Conservation (phyloP, 35 echinoderm and acorn worm genomes). For the Antedon bifida region DNA sequence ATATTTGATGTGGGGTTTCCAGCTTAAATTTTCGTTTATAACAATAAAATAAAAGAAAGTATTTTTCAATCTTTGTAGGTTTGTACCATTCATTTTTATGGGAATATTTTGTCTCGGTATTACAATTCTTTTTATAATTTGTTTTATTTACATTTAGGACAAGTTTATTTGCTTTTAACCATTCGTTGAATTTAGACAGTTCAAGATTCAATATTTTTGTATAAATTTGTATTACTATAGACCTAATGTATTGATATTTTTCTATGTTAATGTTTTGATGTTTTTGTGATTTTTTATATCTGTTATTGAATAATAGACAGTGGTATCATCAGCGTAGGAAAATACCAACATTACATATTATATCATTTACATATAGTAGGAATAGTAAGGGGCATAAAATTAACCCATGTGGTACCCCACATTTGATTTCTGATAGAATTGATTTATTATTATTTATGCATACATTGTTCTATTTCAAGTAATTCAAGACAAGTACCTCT, state of each 20-base stretch:
- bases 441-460: too few species aligned
- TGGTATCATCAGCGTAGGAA: not conserved
- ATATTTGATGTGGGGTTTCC: too few species aligned
- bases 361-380: not conserved
- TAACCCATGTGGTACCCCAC: not conserved
- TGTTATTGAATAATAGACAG: not conserved
- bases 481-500: too few species aligned
- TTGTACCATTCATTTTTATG: too few species aligned
- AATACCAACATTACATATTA: not conserved
- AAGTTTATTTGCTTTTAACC: slow-evolving; percentile 1
- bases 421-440: too few species aligned
- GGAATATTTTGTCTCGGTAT: too few species aligned
- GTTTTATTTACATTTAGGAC: not conserved
- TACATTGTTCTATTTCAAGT: not conserved
- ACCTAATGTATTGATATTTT: too few species aligned
- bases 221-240: too few species aligned
- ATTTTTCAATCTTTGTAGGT: too few species aligned
- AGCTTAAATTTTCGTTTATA: too few species aligned
- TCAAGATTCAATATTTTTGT: not conserved
- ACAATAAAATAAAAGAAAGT: too few species aligned
- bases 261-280: too few species aligned
- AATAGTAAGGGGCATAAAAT: not conserved
- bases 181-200: not conserved
- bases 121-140: not conserved
- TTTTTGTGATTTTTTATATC: not conserved